Base-by-base conservation (phyloP, 2,797 vertebrate genomes). In the Botia kubotai region DNA sequence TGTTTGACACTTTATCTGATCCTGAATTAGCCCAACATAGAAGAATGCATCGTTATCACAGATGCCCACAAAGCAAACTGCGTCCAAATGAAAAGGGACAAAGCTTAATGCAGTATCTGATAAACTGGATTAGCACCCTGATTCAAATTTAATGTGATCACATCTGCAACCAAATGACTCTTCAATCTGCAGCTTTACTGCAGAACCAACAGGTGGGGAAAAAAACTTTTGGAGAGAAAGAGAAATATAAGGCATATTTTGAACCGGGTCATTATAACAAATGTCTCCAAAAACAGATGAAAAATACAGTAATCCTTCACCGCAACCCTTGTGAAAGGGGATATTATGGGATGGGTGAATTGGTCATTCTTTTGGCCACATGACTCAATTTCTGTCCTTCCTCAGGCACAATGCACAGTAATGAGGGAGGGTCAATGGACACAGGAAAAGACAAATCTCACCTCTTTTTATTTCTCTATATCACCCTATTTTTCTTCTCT, bases 311-410 rank as follows among this genome's bases (percentile, higher is more conserved):
- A 91, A 87, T 50, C 16, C 85, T 62, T 83, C 72, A 82, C 83
- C 13, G 67, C 83, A 6, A 39, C 83, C 85, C 82, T 88, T 86
- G 83, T 65, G 76, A 85, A 90, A 80, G 77, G 86, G 83, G 89
- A 89, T 88, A 91, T 91, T 89, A 92, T 86, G 43, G 87, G 88
- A 89, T 80, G 87, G 85, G 86, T 90, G 85, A 92, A 88, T 76
- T 87, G 88, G 86, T 84, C 79, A 84, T 86, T 89, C 83, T 85
- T 82, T 71, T 83, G 86, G 85, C 84, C 84, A 88, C 86, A 72
- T 87, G 86, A 86, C 87, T 84, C 86, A 85, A 89, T 87, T 91
- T 83, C 86, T 75, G 89, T 84, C 82, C 87, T 85, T 89, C 88
- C 91, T 90, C 84, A 85, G 75, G 75, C 88, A 87, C 87, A 88